Evolutionary conservation across 2,113 vertebrate species (phyloP), one percentile per base, ranked within the genome.

Genomic region (Erinaceus europaeus): DNA sequence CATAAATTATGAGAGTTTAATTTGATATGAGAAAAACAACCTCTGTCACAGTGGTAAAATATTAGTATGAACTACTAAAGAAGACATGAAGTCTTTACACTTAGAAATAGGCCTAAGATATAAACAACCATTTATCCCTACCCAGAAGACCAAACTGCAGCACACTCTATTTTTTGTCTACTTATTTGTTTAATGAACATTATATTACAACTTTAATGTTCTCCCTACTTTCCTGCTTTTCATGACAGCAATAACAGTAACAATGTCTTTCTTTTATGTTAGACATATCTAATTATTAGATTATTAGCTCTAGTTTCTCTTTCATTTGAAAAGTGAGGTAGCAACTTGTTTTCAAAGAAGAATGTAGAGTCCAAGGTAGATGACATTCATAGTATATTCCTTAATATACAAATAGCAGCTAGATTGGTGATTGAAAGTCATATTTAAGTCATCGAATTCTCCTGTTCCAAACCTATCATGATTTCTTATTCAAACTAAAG

Each of bases 241-340:
- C 38, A 53, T 42, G 9, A 62, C 9, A 23, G 1, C 44, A 71
- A 36, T 3, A 71, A 78, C 52, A 53, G 2, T 55, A n/a, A n/a
- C 75, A 61, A 29, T 62, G 59, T 12, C 17, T 85, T 84, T 91
- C 65, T 27, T 38, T 77, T 88, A n/a, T n/a, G 84, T 80, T 88
- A 79, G 91, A 53, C 25, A 40, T 8, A 40, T 36, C 38, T 57
- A 32, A 55, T 76, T 61, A 25, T 76, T 68, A 90, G 52, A 73
- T 73, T 90, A 86, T 77, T 76, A 68, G 23, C 4, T 65, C 9
- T n/a, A 75, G 17, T 44, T 85, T 86, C 3, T 75, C 48, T 71
- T 59, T 67, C 62, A 34, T 82, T n/a, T 76, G 46, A 59, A 13
- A 9, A 36, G 4, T 67, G 21, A 61, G 11, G 36, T 21, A 57